These are phyloP conservation scores for Nasua narica DNA, from an alignment of 2,797 vertebrate genomes.

Conservation along the genomic window DNA sequence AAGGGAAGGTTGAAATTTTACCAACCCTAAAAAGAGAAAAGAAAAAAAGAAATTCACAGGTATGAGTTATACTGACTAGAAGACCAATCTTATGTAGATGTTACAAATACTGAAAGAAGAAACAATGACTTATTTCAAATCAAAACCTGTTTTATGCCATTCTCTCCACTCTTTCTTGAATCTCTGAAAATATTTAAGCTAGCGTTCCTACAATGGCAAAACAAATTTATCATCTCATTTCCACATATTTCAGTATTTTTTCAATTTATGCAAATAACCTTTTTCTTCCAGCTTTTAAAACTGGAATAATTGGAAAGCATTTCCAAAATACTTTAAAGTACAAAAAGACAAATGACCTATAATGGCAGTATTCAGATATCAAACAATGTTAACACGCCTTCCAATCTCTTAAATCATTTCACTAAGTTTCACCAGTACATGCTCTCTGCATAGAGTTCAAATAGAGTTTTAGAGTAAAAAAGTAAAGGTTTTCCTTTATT, in stretches of 20 bases:
- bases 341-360: background rate
- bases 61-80: background rate
- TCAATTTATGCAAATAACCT: background rate
- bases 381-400: background rate
- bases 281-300: background rate
- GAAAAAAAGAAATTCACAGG: background rate
- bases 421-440: background rate
- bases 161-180: background rate
- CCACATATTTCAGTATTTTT: background rate
- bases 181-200: background rate
- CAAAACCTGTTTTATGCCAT: background rate
- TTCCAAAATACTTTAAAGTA: background rate
- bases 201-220: background rate
- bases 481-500: background rate
- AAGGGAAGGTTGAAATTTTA: constrained; percentile 97
- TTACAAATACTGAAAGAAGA: background rate
- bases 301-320: background rate
- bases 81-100: background rate
- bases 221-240: background rate
- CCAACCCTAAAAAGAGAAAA: constrained; percentile 84
- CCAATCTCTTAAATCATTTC: background rate
- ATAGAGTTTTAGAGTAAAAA: background rate
- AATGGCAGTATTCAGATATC: background rate
- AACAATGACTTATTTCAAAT: background rate
- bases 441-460: background rate